Conservation (phyloP, 1,140 invertebrate genomes). For the Manduca sexta region DNA sequence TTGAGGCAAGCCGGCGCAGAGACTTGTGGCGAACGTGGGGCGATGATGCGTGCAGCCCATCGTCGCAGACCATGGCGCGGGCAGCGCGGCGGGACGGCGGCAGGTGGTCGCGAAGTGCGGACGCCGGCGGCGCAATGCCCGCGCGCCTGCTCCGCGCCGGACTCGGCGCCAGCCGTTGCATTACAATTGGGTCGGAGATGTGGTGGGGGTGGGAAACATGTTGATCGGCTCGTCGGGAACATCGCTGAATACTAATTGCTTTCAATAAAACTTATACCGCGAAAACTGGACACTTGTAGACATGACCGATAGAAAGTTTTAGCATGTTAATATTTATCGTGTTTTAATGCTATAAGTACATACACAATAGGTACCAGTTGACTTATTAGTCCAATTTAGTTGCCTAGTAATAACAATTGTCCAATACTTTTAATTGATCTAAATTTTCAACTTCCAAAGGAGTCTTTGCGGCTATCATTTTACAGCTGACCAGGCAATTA, state of each 20-base stretch:
- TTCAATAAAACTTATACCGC: conserved; percentile 12
- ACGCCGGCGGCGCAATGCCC: conserved; percentile 51
- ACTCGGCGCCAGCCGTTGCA: conserved; percentile 47
- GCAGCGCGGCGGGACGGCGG: too few species aligned
- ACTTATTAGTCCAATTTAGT: too few species aligned
- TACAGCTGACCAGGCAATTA: too few species aligned
- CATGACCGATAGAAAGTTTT: not conserved
- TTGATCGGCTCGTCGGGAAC: conserved; percentile 63
- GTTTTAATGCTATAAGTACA: too few species aligned
- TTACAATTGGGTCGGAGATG: conserved; percentile 61
- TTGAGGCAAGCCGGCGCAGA: conserved; percentile 74
- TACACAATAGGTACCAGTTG: too few species aligned
- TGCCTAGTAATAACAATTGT: too few species aligned
- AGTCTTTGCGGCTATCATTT: too few species aligned
- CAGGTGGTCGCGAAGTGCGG: conserved; percentile 51
- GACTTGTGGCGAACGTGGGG: conserved; percentile 53
- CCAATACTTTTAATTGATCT: too few species aligned
- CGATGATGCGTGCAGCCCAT: conserved; percentile 52
- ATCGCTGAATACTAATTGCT: conserved; percentile 43
- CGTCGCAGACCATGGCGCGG: conserved; percentile 63
- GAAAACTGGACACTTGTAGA: not conserved
- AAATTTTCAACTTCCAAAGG: too few species aligned
- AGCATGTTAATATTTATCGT: too few species aligned
- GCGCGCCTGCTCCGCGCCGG: conserved; percentile 30
- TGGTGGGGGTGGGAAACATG: conserved; percentile 69